Percentiles rank a stretch among this genome's conserved stretches.
Conservation (phyloP, 1,140 invertebrate genomes). For the Leptinotarsa defecta region DNA sequence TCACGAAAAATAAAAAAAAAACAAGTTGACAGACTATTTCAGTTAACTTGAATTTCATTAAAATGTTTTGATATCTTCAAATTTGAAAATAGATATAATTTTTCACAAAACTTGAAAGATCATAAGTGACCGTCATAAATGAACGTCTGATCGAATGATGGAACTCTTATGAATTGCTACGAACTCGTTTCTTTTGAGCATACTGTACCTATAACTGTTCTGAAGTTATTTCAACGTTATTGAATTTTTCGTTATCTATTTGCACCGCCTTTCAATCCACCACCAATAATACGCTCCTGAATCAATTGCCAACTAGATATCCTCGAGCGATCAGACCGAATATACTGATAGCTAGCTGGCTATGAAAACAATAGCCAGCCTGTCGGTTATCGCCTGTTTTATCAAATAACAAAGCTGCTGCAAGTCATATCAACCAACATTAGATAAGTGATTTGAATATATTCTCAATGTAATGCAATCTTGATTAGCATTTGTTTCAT, state of each 20-base stretch:
- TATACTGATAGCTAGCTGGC: conserved; percentile 9
- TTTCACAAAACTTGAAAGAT: too few relatives aligned
- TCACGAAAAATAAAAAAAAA: too few relatives aligned
- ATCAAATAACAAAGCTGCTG: conserved; percentile 9
- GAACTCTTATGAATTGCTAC: background rate
- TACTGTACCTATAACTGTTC: too few relatives aligned
- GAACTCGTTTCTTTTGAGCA: background rate
- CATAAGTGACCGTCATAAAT: too few relatives aligned
- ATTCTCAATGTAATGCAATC: conserved; percentile 8
- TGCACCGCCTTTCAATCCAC: background rate
- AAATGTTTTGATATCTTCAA: too few relatives aligned
- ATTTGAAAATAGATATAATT: too few relatives aligned
- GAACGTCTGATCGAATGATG: too few relatives aligned
- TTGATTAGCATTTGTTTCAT: conserved; percentile 1
- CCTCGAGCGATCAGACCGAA: conserved; percentile 12
- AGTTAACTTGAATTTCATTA: too few relatives aligned
- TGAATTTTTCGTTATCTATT: background rate
- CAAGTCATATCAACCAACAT: conserved; percentile 5
- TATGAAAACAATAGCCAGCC: conserved; percentile 6
- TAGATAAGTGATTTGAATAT: background rate
- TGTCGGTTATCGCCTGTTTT: conserved; percentile 5
- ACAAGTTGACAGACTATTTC: too few relatives aligned
- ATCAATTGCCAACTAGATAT: background rate
- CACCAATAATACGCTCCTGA: conserved; percentile 4
- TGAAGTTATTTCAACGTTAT: too few relatives aligned